Conservation (phyloP, 92 coral and sea anemone species). For the Epizoanthus ramosus region DNA sequence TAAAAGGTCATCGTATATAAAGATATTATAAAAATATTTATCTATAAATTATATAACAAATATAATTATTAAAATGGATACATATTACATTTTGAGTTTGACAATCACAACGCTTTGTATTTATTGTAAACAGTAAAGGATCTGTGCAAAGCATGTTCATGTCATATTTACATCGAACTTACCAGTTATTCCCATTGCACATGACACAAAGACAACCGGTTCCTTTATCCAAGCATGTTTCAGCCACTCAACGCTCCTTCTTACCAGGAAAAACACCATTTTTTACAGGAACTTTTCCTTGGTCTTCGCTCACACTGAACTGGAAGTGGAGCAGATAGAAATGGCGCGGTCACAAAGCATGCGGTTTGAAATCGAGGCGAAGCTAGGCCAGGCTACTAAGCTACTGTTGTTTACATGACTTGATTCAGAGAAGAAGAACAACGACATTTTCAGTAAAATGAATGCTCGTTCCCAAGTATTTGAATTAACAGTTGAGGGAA, state of each 20-base stretch:
- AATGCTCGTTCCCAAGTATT: constrained; percentile 96
- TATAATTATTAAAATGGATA: too few relatives aligned
- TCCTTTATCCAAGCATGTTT: constrained; percentile 90
- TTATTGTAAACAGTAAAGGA: too few relatives aligned
- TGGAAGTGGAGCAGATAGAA: not conserved
- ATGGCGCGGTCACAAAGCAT: constrained; percentile 34
- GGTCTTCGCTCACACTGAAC: not conserved
- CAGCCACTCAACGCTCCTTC: constrained; percentile 77
- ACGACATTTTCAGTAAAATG: constrained; percentile 50
- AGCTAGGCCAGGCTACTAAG: constrained; percentile 14
- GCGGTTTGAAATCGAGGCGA: constrained; percentile 30
- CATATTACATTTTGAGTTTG: too few relatives aligned
- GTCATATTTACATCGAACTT: constrained; percentile 25
- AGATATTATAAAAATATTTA: too few relatives aligned
- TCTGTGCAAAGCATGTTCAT: not conserved
- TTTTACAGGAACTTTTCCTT: not conserved
- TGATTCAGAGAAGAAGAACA: too few relatives aligned
- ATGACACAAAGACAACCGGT: constrained; percentile 86
- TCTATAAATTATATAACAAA: too few relatives aligned
- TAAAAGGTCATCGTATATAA: too few relatives aligned
- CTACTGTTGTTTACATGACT: not conserved
- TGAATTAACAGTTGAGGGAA: constrained; percentile 93
- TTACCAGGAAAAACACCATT: constrained; percentile 63
- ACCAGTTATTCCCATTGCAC: constrained; percentile 90
- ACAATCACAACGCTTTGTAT: too few relatives aligned